Evolutionary conservation across 2,797 vertebrate species (phyloP).

Genomic region (Sebastes trivittatus): DNA sequence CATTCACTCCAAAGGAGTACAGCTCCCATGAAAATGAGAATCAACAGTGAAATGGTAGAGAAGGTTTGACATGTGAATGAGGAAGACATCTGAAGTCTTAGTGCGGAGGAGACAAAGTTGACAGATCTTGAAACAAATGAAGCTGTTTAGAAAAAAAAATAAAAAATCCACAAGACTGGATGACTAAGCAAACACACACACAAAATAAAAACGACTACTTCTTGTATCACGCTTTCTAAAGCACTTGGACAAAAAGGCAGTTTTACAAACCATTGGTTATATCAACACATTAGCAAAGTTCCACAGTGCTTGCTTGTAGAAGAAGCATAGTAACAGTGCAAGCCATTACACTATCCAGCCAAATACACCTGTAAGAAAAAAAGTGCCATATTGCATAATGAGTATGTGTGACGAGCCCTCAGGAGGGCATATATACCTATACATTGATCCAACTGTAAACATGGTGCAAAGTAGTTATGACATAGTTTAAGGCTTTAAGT

Average conservation of each 20-base stretch:
- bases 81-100: slow-evolving; percentile 48
- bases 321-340: slow-evolving; percentile 78
- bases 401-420: slow-evolving; percentile 70
- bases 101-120: slow-evolving; percentile 27
- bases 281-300: slow-evolving; percentile 71
- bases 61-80: slow-evolving; percentile 26
- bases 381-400: slow-evolving; percentile 86
- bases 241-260: slow-evolving; percentile 79
- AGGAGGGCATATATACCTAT: slow-evolving; percentile 59
- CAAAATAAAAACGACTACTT: slow-evolving; percentile 3
- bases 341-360: slow-evolving; percentile 75
- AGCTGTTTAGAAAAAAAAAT: neutral
- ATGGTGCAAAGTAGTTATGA: slow-evolving; percentile 82
- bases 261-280: slow-evolving; percentile 71
- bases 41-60: slow-evolving; percentile 34
- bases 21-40: slow-evolving; percentile 40
- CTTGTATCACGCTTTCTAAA: slow-evolving; percentile 69
- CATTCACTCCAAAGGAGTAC: slow-evolving; percentile 25
- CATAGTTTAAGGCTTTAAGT: slow-evolving; percentile 85
- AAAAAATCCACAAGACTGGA: slow-evolving; percentile 39
- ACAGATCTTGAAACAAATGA: slow-evolving; percentile 26
- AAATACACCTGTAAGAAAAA: slow-evolving; percentile 78
- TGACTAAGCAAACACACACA: slow-evolving; percentile 24
- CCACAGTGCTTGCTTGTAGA: slow-evolving; percentile 77
- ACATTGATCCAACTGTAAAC: slow-evolving; percentile 81